These are phyloP conservation scores for Hormaphis cornu DNA, from an alignment of 1,140 invertebrate species.

Conservation along the genomic window DNA sequence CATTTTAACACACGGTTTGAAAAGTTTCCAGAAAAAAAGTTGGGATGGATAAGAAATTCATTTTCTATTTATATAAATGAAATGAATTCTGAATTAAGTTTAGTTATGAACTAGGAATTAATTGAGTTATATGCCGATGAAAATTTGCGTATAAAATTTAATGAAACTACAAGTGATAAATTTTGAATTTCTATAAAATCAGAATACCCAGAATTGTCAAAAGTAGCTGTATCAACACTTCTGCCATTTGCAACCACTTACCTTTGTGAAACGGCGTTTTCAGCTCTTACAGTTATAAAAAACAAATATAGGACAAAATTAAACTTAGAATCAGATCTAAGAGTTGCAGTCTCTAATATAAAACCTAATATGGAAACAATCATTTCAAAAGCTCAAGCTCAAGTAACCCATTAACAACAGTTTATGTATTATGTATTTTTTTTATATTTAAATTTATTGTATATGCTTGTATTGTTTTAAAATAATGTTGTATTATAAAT, in stretches of 20 bases:
- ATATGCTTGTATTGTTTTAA: too few relatives aligned
- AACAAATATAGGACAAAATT: background rate
- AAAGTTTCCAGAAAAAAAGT: too few relatives aligned
- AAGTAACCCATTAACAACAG: background rate
- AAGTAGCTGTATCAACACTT: background rate
- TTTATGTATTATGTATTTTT: too few relatives aligned
- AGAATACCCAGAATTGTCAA: slow-evolving; percentile 1
- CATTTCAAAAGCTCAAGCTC: background rate
- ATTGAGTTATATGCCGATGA: background rate
- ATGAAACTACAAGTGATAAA: background rate
- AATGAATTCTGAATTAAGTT: too few relatives aligned
- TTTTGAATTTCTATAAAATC: background rate
- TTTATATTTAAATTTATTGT: too few relatives aligned
- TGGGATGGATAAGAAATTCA: too few relatives aligned
- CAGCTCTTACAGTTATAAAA: background rate
- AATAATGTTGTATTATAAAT: too few relatives aligned
- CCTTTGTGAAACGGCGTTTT: background rate
- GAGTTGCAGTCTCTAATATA: background rate
- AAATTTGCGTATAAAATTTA: background rate
- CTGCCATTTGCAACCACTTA: background rate
- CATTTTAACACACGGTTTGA: background rate
- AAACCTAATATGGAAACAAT: background rate
- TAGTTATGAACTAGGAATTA: background rate
- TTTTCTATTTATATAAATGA: too few relatives aligned
- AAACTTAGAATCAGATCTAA: background rate